phyloP scores from a whole-genome alignment of 2,888 invertebrate genomes.

The Stegana nigrithorax region DNA sequence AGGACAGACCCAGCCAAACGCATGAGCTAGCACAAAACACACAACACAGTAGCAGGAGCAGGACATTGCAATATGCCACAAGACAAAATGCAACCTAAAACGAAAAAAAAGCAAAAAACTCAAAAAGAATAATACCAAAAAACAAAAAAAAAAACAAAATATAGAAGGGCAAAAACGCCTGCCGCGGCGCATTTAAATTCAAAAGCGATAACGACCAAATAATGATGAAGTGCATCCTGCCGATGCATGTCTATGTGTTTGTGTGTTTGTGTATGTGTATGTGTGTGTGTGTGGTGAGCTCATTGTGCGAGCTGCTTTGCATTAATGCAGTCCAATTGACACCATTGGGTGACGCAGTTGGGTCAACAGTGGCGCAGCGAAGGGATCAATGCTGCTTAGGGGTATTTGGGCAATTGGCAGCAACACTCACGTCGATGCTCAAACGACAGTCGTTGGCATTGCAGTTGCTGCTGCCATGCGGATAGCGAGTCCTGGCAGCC shows the following conservation, averaged over 20 bases:
- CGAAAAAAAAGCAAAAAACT: conserved; percentile 11
- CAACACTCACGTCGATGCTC: too few species aligned
- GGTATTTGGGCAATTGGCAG: too few species aligned
- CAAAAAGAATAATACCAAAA: too few species aligned
- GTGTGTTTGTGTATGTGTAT: too few species aligned
- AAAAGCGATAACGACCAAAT: conserved; percentile 57
- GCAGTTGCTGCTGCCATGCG: background rate
- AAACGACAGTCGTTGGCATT: background rate
- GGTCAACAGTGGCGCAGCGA: background rate
- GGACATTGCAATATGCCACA: conserved; percentile 24
- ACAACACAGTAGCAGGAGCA: conserved; percentile 16
- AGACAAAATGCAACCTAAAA: conserved; percentile 18
- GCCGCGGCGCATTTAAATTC: conserved; percentile 50
- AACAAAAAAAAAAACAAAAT: too few species aligned
- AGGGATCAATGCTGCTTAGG: too few species aligned
- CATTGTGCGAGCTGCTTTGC: background rate
- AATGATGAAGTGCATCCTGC: conserved; percentile 46
- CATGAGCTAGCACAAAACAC: background rate
- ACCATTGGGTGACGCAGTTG: too few species aligned
- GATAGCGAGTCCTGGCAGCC: too few species aligned
- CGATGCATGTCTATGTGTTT: background rate
- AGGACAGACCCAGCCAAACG: too few species aligned
- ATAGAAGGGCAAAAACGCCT: too few species aligned
- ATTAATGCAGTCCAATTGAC: background rate
- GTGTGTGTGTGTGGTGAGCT: too few species aligned